Base-by-base conservation (phyloP, 2,797 vertebrate genomes). In the Takifugu ocellatus region DNA sequence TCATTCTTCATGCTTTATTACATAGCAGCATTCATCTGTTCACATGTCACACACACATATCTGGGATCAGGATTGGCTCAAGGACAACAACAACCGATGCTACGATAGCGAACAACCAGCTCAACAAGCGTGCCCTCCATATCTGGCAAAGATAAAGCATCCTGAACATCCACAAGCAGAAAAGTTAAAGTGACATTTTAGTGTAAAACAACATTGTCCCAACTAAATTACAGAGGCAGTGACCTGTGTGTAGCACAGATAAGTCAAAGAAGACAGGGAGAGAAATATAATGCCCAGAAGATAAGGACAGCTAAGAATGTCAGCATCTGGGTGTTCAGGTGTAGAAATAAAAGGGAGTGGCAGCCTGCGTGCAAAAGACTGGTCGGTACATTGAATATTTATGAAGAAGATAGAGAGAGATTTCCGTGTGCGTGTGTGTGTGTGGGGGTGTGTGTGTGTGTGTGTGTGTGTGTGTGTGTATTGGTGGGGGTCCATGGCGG, bases 361-460 rank as follows among this genome's bases (percentile, higher is more conserved):
- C 75, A 81, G 70, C 68, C 53, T 63, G 27, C 74, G 75, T 68
- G 63, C 70, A 74, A 83, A 84, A 75, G 81, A 67, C 54, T 63
- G 61, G 63, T 63, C 33, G 31, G 51, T 63, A 25, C 42, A 29
- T 62, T 89, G 85, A 91, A 91, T 92, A 92, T 91, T 89, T 86
- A 92, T 89, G 75, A 85, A 74, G 59, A 54, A 55, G 63, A 63
- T 60, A 71, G 45, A 63, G 55, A 52, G 55, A 63, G 51, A 76
- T 70, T 79, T 74, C 61, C 76, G 71, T 68, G 79, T 76, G 48
- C 60, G 55, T 70, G 64, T 75, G 75, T 59, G 29, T 64, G 55
- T 68, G 73, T 9, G 31, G 31, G 31, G 8, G 75, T 59, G 29
- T 64, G 55, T 68, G 73, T 9, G 31, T 7, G 31, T 6, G 71